Base-by-base conservation (phyloP, 92 coral and sea anemone genomes). In the Epizoanthus rinbou region DNA sequence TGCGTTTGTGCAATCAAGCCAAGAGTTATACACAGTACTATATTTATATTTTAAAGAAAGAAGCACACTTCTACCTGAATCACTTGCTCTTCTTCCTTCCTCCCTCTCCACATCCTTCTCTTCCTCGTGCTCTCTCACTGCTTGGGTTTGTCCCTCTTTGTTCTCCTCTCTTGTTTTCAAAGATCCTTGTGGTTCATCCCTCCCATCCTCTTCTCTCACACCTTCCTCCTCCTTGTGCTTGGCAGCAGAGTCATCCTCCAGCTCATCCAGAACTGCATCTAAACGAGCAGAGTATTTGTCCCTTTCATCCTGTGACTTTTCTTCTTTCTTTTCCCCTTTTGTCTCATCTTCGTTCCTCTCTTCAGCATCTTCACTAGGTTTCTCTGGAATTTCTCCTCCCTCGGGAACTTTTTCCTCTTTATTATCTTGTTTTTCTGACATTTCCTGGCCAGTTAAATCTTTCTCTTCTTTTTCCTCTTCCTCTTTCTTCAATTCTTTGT, bases 231-330 rank as follows among this genome's bases (percentile, higher is more conserved):
- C 80, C 64, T 60, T 85, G 69, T 52, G 79, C 76, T 39, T 81
- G 15, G 80, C 33, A 33, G 80, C 80, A 6, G 80, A 33, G 39
- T 75, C 68, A 21, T 62, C 70, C 37, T 78, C 82, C 54, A 78
- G 54, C 28, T 60, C 70, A 21, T 76, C 82, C n/a, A 95, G 78
- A 19, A 95, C 94, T 45, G 90, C 91, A 83, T 95, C 98, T 31
- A 95, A 87, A 57, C 97, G 95, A 22, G 97, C 66, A 11, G 98
- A 95, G 45, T 95, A 95, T 64, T 93, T 95, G 84, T 95, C 98
- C 16, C 80, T 39, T 39, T 78, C 70, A 39, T 78, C 71, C 62
- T 83, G 57, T 2, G 43, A 19, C 57, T 87, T 47, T 21, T 22
- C 58, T 14, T 84, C 75, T 50, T 73, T 60, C 57, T 69, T 80